Evolutionary conservation across 2,888 invertebrate genomes (phyloP).

Genomic region (Pristionchus mayeri): DNA sequence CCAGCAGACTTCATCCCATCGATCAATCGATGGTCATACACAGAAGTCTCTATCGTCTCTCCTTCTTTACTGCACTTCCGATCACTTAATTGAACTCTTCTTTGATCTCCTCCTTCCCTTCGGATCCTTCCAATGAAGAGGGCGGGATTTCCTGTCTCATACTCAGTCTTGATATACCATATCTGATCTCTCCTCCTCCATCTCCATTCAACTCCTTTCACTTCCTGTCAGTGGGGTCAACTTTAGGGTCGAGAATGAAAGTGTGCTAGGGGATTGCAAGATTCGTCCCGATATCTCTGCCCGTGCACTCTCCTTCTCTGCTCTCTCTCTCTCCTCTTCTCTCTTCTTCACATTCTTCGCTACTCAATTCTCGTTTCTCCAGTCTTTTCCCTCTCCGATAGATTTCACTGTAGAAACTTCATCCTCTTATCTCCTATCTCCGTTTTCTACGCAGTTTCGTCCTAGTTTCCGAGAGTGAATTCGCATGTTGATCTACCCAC

Average conservation of each 20-base stretch:
- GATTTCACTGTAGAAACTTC: slow-evolving; percentile 1
- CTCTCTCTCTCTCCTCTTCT: neutral
- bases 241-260: slow-evolving; percentile 27
- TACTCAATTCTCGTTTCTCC: slow-evolving; percentile 33
- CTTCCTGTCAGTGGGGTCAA: slow-evolving; percentile 29
- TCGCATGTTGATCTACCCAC: neutral
- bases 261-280: slow-evolving; percentile 23
- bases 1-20: neutral
- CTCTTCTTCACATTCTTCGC: slow-evolving; percentile 6
- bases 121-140: neutral
- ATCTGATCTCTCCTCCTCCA: neutral
- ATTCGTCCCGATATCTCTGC: neutral
- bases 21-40: neutral
- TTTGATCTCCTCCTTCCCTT: neutral
- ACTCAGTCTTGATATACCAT: neutral
- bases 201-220: too few species aligned
- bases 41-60: neutral
- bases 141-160: neutral
- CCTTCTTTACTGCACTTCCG: neutral
- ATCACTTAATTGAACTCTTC: neutral
- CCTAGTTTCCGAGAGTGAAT: neutral
- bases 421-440: neutral
- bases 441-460: slow-evolving; percentile 6
- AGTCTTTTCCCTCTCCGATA: neutral
- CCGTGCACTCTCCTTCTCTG: slow-evolving; percentile 35